These are phyloP conservation scores for Laticauda colubrina DNA, from an alignment of 2,113 vertebrate species.

Conservation along the genomic window DNA sequence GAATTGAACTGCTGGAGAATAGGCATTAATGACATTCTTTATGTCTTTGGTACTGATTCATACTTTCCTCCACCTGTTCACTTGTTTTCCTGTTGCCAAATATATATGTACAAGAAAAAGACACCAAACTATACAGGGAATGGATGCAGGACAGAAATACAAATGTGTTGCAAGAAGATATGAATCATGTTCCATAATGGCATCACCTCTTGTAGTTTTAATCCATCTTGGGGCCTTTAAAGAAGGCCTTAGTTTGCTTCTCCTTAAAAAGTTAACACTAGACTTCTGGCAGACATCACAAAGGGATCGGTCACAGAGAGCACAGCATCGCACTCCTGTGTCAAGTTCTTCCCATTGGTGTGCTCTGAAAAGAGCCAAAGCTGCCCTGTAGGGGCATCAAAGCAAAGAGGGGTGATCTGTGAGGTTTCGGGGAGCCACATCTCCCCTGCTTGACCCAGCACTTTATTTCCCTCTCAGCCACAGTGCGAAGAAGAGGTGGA, in stretches of 20 bases:
- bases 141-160: background rate
- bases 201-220: background rate
- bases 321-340: fast-evolving
- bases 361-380: too few relatives aligned
- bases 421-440: too few relatives aligned
- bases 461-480: too few relatives aligned
- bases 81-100: background rate
- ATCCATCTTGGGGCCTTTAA: background rate
- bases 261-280: background rate
- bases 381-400: too few relatives aligned
- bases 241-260: background rate
- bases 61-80: background rate
- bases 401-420: too few relatives aligned
- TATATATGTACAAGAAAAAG: background rate
- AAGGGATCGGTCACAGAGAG: too few relatives aligned
- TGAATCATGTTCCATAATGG: background rate
- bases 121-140: background rate
- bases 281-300: too few relatives aligned
- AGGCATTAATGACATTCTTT: background rate
- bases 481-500: too few relatives aligned
- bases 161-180: background rate
- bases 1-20: background rate
- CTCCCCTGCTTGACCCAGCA: too few relatives aligned
- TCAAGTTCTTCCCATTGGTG: too few relatives aligned
- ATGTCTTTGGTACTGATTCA: background rate